phyloP scores from a whole-genome alignment of 2,888 invertebrate genomes.

The Heliconius cydno region DNA sequence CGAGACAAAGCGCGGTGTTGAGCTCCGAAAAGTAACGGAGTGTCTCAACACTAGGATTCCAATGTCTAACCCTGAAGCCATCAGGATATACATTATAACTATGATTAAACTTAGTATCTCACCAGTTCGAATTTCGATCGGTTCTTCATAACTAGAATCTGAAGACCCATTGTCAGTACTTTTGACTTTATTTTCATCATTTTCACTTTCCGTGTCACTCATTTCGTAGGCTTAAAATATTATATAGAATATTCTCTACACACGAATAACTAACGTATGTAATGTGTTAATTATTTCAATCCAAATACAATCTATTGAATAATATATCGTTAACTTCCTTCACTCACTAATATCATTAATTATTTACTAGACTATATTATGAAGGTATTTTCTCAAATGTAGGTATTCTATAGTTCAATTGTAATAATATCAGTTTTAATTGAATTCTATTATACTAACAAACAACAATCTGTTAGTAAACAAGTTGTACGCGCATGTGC shows the following conservation, averaged over 20 bases:
- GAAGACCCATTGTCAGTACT: slow-evolving; percentile 57
- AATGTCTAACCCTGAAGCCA: no score
- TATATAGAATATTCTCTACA: neutral
- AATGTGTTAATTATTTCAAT: neutral
- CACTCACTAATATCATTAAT: neutral
- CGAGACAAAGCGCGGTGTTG: no score
- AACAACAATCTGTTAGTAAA: slow-evolving; percentile 26
- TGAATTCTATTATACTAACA: slow-evolving; percentile 8
- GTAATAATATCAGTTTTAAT: neutral
- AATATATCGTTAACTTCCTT: neutral
- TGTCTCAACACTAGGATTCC: no score
- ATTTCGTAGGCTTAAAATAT: neutral
- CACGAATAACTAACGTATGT: neutral
- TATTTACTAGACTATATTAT: neutral
- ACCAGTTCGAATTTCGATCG: slow-evolving; percentile 41
- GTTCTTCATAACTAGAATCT: slow-evolving; percentile 63
- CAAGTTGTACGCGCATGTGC: slow-evolving; percentile 30
- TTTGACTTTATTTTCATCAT: slow-evolving; percentile 49
- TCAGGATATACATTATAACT: no score
- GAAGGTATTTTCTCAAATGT: neutral
- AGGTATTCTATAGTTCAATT: neutral
- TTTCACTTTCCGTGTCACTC: slow-evolving; percentile 61
- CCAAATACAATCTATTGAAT: neutral
- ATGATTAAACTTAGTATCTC: slow-evolving; percentile 7
- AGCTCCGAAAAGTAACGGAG: no score